Conservation (phyloP, 1,140 invertebrate genomes). For the Cydia strobilella region DNA sequence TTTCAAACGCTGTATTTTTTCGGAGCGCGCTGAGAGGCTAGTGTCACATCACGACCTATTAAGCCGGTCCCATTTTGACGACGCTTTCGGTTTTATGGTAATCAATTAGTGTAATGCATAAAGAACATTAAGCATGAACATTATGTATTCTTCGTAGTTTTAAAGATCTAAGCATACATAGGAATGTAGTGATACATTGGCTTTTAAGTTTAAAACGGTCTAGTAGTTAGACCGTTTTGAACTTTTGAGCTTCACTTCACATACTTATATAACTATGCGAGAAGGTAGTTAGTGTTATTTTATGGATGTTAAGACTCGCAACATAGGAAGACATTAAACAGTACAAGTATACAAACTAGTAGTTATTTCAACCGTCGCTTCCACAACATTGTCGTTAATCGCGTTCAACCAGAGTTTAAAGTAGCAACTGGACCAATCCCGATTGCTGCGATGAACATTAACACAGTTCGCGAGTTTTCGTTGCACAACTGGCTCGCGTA, state of each 20-base stretch:
- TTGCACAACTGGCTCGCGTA: conserved; percentile 14
- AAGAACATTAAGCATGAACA: no score
- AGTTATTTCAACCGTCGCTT: conserved; percentile 3
- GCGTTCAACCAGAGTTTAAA: background rate
- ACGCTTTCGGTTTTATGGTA: conserved; percentile 17
- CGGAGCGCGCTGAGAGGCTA: background rate
- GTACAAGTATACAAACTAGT: conserved; percentile 9
- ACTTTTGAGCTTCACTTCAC: background rate
- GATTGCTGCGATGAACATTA: conserved; percentile 20
- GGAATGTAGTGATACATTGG: no score
- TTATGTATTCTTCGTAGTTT: no score
- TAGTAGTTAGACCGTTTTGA: no score
- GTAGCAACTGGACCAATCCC: conserved; percentile 1
- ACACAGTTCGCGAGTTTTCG: conserved; percentile 24
- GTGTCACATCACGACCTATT: conserved; percentile 18
- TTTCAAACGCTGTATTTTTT: conserved; percentile 7
- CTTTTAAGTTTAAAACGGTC: no score
- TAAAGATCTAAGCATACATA: no score
- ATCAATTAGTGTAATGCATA: conserved; percentile 18
- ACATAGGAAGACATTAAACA: conserved; percentile 7
- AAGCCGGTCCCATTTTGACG: conserved; percentile 2
- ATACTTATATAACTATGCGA: no score
- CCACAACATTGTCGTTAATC: conserved; percentile 13
- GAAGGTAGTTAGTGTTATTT: background rate
- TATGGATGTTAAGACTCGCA: background rate